Percentiles rank a stretch among this genome's conserved stretches.
phyloP scores from a whole-genome alignment of 2,113 vertebrate genomes.

The Istiophorus platypterus region DNA sequence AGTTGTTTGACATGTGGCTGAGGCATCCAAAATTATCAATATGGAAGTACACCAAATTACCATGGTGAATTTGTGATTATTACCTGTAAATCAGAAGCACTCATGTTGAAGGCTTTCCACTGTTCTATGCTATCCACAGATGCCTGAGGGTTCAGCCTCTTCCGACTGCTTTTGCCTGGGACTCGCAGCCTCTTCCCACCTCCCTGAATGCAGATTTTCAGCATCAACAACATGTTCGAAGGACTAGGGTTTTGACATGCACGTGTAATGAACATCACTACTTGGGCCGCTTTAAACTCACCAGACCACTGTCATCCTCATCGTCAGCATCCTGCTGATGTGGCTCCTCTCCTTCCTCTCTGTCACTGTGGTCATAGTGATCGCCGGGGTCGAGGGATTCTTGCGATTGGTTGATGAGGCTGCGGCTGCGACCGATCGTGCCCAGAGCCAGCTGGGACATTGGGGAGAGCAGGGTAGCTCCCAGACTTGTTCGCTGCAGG shows the following conservation, averaged over 20 bases:
- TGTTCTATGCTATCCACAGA: slow-evolving; percentile 89
- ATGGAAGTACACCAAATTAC: not conserved
- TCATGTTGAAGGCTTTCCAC: slow-evolving; percentile 86
- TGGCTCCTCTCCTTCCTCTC: slow-evolving; percentile 77
- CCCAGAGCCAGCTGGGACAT: slow-evolving; percentile 85
- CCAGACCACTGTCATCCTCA: slow-evolving; percentile 88
- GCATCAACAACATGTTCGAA: slow-evolving; percentile 23
- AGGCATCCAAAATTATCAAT: not conserved
- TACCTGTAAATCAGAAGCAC: slow-evolving; percentile 82
- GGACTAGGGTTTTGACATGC: not conserved
- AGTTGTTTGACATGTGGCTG: not conserved
- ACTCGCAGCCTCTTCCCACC: slow-evolving; percentile 85
- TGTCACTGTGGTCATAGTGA: slow-evolving; percentile 85
- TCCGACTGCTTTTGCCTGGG: slow-evolving; percentile 88
- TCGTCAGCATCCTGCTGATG: slow-evolving; percentile 89
- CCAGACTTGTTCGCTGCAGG: slow-evolving; percentile 83
- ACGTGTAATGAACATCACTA: not conserved
- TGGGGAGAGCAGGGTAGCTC: slow-evolving; percentile 84
- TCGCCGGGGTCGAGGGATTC: slow-evolving; percentile 85
- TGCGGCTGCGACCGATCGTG: slow-evolving; percentile 85
- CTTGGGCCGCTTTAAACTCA: slow-evolving; percentile 55
- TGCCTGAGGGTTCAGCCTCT: slow-evolving; percentile 90
- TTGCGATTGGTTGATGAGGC: slow-evolving; percentile 85
- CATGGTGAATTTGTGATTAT: not conserved
- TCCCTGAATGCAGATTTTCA: slow-evolving; percentile 67